These are phyloP conservation scores for Trissonchulus latispiculum DNA, from an alignment of 2,888 invertebrate species.

Conservation along the genomic window DNA sequence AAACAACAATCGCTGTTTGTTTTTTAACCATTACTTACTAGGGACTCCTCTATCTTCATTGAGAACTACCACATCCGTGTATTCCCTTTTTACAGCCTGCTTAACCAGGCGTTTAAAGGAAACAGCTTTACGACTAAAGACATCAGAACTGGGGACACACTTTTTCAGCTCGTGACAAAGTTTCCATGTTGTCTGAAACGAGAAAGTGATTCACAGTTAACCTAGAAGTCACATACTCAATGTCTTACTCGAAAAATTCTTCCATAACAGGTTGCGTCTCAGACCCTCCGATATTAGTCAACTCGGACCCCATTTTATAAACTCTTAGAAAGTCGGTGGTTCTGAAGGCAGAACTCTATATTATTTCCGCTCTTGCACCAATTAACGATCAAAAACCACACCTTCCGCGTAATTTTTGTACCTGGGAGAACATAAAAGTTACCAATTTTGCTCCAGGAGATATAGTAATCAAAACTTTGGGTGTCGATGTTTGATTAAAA, in stretches of 20 bases:
- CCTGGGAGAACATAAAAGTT: constrained; percentile 31
- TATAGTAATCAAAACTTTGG: constrained; percentile 91
- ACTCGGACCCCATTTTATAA: no score
- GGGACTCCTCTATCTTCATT: constrained; percentile 88
- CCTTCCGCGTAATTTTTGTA: no score
- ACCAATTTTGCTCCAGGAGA: constrained; percentile 73
- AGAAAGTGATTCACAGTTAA: no score
- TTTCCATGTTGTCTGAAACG: constrained; percentile 49
- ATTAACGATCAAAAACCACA: no score
- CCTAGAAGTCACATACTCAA: no score
- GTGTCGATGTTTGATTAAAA: constrained; percentile 71
- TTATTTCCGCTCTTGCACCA: no score
- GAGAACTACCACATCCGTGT: constrained; percentile 77
- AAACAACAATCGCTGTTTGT: no score
- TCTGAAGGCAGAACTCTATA: no score
- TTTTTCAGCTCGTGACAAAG: constrained; percentile 82
- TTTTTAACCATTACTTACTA: constrained; percentile 55
- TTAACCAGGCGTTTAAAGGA: constrained; percentile 84
- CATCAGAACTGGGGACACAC: constrained; percentile 81
- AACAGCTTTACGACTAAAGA: constrained; percentile 72
- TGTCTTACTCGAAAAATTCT: no score
- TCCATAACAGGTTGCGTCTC: no score
- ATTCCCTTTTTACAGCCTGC: constrained; percentile 64
- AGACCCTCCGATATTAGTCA: no score
- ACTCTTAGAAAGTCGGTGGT: no score